Percentiles rank a stretch among this genome's conserved stretches.
Evolutionary conservation across 2,113 vertebrate species (phyloP).

Genomic region (Pseudopipra pipra): DNA sequence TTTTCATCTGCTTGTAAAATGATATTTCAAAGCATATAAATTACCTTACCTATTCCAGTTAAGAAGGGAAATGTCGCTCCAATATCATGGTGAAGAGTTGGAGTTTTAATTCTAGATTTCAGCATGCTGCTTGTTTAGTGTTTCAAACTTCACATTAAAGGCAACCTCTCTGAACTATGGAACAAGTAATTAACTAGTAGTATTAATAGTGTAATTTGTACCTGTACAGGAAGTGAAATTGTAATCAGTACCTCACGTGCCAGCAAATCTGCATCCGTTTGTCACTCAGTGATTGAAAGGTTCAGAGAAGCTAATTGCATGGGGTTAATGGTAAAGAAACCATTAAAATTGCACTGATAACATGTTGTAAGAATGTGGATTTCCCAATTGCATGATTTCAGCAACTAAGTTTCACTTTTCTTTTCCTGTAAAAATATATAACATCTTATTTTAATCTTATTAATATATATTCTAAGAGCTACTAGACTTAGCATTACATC

Average conservation of each 20-base stretch:
- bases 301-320: neutral
- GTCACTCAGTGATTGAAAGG: neutral
- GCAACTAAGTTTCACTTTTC: neutral
- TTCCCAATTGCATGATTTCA: neutral
- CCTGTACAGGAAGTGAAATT: neutral
- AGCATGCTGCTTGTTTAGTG: neutral
- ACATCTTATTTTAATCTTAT: neutral
- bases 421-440: neutral
- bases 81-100: neutral
- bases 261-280: neutral
- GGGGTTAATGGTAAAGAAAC: neutral
- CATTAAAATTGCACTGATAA: rapidly evolving
- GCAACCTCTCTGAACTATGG: neutral
- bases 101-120: neutral
- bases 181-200: neutral
- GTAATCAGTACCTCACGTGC: neutral
- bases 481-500: neutral
- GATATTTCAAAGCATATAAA: neutral
- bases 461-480: neutral
- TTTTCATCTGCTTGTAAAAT: neutral
- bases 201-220: neutral
- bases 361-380: neutral
- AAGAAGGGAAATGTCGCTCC: neutral
- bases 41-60: neutral
- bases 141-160: neutral